Conservation (phyloP, 2,797 vertebrate species). For the Eleutherodactylus coqui region DNA sequence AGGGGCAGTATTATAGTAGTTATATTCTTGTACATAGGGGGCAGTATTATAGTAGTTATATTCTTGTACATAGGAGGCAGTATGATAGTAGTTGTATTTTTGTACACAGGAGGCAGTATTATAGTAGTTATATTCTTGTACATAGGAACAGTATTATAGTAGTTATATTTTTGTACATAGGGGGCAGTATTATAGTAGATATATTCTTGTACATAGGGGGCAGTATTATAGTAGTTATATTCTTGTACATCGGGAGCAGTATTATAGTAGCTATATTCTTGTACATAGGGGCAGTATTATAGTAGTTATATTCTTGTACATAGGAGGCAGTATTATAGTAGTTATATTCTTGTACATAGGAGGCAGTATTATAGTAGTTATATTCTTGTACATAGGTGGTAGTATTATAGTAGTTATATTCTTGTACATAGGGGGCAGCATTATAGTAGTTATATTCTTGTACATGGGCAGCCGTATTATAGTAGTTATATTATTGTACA, state of each 20-base stretch:
- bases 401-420: constrained; percentile 2
- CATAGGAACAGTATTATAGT: neutral
- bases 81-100: neutral
- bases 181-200: neutral
- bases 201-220: no score
- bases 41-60: constrained; percentile 16
- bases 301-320: neutral
- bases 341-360: neutral
- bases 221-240: no score
- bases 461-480: neutral
- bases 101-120: no score
- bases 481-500: no score
- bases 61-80: neutral
- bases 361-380: constrained; percentile 7
- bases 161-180: neutral
- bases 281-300: neutral
- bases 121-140: neutral
- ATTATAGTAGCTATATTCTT: neutral
- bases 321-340: constrained; percentile 3
- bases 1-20: neutral
- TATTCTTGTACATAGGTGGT: neutral
- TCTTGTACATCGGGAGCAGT: no score
- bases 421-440: neutral
- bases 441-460: neutral
- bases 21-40: constrained; percentile 1